Conservation (phyloP, 2,113 vertebrate species). For the Rostratula benghalensis region DNA sequence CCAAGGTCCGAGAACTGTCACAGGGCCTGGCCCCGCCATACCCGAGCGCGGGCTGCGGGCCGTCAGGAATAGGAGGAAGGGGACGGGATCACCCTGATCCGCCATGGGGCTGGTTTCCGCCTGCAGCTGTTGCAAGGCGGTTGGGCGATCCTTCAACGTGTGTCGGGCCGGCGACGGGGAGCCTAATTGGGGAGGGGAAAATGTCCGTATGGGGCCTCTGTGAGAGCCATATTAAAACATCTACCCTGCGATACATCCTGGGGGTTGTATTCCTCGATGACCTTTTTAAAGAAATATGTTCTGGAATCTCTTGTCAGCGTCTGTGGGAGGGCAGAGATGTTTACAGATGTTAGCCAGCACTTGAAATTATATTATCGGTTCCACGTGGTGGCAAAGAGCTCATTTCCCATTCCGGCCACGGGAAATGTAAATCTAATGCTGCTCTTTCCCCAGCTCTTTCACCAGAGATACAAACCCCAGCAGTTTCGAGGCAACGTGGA, state of each 20-base stretch:
- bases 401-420: background rate
- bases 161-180: background rate
- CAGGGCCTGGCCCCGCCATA: background rate
- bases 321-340: background rate
- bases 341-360: background rate
- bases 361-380: background rate
- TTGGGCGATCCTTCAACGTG: background rate
- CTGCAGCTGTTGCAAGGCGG: background rate
- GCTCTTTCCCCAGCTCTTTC: background rate
- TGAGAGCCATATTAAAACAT: background rate
- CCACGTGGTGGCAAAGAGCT: background rate
- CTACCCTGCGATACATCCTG: background rate
- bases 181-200: background rate
- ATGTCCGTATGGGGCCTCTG: background rate
- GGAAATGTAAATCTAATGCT: background rate
- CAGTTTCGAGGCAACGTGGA: background rate
- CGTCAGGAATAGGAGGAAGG: background rate
- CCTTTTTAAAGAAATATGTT: background rate
- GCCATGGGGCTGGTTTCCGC: background rate
- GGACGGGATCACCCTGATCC: rapidly evolving
- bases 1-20: too few relatives aligned
- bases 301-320: background rate
- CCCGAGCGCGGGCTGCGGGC: background rate
- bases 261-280: slow-evolving; percentile 9
- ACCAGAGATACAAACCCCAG: background rate